Evolutionary conservation across 2,797 vertebrate species (phyloP), one percentile per base, ranked within the genome.

Genomic region (Schizothorax lantsangensis): DNA sequence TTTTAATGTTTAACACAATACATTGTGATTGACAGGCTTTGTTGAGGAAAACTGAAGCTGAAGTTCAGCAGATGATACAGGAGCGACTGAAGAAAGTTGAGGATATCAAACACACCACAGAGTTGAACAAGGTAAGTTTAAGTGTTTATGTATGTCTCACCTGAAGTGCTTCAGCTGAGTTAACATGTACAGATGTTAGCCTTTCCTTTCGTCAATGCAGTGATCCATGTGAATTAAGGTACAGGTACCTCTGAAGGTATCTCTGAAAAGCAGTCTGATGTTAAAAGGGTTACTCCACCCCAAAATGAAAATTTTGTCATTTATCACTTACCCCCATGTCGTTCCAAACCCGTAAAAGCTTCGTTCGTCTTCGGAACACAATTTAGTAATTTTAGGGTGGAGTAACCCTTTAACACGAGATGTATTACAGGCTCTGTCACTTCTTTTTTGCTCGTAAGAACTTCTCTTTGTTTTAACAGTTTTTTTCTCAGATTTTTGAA

Each of bases 61-160:
- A 96, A 1, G 94, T 96, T 52, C 95, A 95, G 86, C 94, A 96
- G 91, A 96, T 96, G 95, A 96, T 96, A 88, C 94, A 94, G 69
- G 94, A 94, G 26, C 86, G 95, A 88, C 92, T 92, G 84, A 93
- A 90, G 81, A 96, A 96, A 87, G 91, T 95, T 89, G 93, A 95
- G 80, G 94, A 95, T 81, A 93, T 96, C 82, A 95, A 93, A 85
- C 91, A 92, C 52, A 93, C 91, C 0, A 80, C 95, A 52, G 93
- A 96, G 81, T 92, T 94, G 11, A 94, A 95, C 90, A 95, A 94
- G 91, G 95, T 95, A 84, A 93, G 94, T 91, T 72, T 38, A n/a
- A 57, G 52, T 40, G 21, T 59, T 6, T 15, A 47, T 15, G n/a
- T 74, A 43, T 43, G 21, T 43, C 23, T 40, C 52, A 54, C 52